phyloP scores from a whole-genome alignment of 2,797 vertebrate species.

The Dallia pectoralis region DNA sequence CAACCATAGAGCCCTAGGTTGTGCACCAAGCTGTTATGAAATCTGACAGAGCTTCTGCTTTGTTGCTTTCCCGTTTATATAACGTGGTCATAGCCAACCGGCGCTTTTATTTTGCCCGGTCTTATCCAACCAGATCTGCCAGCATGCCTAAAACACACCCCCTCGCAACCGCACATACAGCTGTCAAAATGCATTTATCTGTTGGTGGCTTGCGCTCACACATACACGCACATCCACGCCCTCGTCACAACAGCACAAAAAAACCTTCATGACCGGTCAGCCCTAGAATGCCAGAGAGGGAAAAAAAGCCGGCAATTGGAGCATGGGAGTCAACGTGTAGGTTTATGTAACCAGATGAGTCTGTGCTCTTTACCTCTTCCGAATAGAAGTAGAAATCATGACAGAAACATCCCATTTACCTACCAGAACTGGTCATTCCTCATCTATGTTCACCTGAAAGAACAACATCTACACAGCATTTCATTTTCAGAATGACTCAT shows the following conservation, averaged over 20 bases:
- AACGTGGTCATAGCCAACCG: constrained; percentile 61
- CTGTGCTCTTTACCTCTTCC: constrained; percentile 23
- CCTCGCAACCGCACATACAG: constrained; percentile 40
- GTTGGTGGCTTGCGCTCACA: constrained; percentile 27
- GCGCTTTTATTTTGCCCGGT: no score
- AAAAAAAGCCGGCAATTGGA: background rate
- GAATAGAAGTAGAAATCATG: constrained; percentile 23
- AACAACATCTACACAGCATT: background rate
- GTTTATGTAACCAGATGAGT: constrained; percentile 41
- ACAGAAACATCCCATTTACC: constrained; percentile 3
- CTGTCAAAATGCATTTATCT: constrained; percentile 49
- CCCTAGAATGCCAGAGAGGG: background rate
- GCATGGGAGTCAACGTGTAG: constrained; percentile 1
- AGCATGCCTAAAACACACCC: constrained; percentile 44
- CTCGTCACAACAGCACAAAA: constrained; percentile 40
- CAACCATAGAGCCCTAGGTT: constrained; percentile 30
- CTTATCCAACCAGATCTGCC: constrained; percentile 66
- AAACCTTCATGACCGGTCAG: constrained; percentile 22
- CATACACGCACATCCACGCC: constrained; percentile 28
- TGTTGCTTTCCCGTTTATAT: constrained; percentile 68
- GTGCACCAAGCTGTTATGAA: constrained; percentile 31
- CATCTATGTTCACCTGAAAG: background rate
- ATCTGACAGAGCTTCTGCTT: constrained; percentile 38
- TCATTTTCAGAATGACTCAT: background rate
- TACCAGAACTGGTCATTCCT: background rate